Conservation (phyloP, 2,888 invertebrate species). For the Esperia sulphurella region DNA sequence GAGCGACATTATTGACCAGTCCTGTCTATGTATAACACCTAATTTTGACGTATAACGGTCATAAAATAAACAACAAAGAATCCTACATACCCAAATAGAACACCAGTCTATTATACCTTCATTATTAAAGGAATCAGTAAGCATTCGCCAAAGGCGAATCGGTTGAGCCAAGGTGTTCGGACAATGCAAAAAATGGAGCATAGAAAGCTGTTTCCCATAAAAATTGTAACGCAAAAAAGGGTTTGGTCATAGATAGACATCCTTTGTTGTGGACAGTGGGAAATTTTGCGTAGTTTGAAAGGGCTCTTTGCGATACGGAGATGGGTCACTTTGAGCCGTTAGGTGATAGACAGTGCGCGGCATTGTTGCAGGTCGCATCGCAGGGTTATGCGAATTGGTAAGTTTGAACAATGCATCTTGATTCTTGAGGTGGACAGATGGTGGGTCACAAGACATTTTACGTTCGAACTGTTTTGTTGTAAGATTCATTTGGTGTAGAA, state of each 20-base stretch:
- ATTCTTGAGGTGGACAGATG: slow-evolving; percentile 38
- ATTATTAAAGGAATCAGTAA: slow-evolving; percentile 62
- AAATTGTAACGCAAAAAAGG: slow-evolving; percentile 65
- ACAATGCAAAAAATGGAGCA: slow-evolving; percentile 78
- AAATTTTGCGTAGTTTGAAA: slow-evolving; percentile 61
- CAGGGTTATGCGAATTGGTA: slow-evolving; percentile 68
- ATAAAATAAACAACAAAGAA: slow-evolving; percentile 38
- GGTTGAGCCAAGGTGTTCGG: slow-evolving; percentile 51
- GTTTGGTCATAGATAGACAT: slow-evolving; percentile 51
- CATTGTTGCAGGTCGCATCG: slow-evolving; percentile 50
- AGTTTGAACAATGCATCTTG: slow-evolving; percentile 43
- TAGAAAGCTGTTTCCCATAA: slow-evolving; percentile 72
- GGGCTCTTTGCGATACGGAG: slow-evolving; percentile 39
- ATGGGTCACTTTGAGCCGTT: slow-evolving; percentile 67
- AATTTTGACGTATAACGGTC: slow-evolving; percentile 57
- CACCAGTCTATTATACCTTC: slow-evolving; percentile 43
- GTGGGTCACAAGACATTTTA: too few relatives aligned
- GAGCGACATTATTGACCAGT: slow-evolving; percentile 2
- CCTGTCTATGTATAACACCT: background rate
- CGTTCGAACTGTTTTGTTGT: too few relatives aligned
- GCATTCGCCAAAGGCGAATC: slow-evolving; percentile 67
- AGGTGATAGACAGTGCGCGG: slow-evolving; percentile 41
- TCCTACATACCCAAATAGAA: slow-evolving; percentile 34
- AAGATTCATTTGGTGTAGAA: too few relatives aligned
- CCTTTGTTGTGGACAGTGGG: slow-evolving; percentile 71